Base-by-base conservation (phyloP, 2,113 vertebrate genomes). In the Gavialis gangeticus region DNA sequence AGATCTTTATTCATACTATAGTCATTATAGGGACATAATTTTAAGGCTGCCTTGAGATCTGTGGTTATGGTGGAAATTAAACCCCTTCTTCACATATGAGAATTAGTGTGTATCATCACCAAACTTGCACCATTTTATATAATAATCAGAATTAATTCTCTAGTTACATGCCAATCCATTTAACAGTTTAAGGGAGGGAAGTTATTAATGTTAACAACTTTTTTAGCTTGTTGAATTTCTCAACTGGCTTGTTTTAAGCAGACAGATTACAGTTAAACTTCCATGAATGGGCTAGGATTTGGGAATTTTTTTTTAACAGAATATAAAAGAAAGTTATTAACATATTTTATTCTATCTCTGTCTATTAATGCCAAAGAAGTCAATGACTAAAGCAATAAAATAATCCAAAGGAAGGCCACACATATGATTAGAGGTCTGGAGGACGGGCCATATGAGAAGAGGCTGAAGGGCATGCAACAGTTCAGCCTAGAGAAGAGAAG, bases 1-100 rank as follows among this genome's bases (percentile, higher is more conserved):
- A 87, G 28, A 87, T n/a, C 89, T 81, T 79, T 93, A 12, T 79
- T 93, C 85, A 89, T 6, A 71, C 28, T 97, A 76, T 2, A 69
- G 28, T 34, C 59, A 77, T 88, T 82, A 63, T 89, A 94, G 57
- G 83, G 67, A 27, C n/a, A 30, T 88, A 46, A 30, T 86, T 93
- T 95, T 92, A 96, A 91, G 54, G 37, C 5, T 10, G 0, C 16
- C 79, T 88, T 75, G 25, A 91, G 57, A 88, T 14, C 76, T 24
- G 3, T 88, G 60, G 83, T 83, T 75, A 88, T 77, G 30, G 21
- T 78, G 85, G 58, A 34, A 95, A 90, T 59, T 54, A 69, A 87
- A 92, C n/a, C 22, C 22, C 62, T 69, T 69, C 79, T 77, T 93
- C 2, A 15, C 83, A 85, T 80, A 73, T 1, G 3, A 92, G 96